Base-by-base conservation (phyloP, 1,140 invertebrate genomes). In the Stegodyphus mimosarum region DNA sequence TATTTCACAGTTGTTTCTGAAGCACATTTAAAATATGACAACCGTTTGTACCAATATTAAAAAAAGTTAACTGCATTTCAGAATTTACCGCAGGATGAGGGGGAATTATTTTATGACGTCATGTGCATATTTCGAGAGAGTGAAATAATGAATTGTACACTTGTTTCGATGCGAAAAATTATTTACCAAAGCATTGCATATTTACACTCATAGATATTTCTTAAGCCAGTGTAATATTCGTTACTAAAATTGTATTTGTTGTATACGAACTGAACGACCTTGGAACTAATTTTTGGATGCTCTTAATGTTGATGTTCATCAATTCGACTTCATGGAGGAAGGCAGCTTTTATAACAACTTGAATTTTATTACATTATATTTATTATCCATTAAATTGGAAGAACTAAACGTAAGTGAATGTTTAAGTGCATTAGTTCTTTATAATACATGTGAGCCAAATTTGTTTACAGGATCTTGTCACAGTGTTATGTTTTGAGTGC, bases 61-160 rank as follows among this genome's bases (percentile, higher is more conserved):
- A 83, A 67, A 73, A 53, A 69, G 63, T 84, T 73, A 84, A 84
- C 81, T 84, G 81, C 81, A 84, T 84, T 84, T 84, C 71, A 17
- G 63, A 84, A 76, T 67, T 84, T 84, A 84, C 81, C 81, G 81
- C 81, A 84, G 71, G 60, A 81, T 81, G 69, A 18, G 71, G 55
- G 72, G 50, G 63, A 70, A 75, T 51, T 48, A 48, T 67, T 69
- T 50, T 70, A 76, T 84, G 81, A 84, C 81, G 81, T 84, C 81
- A 84, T 84, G 81, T 84, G 73, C 72, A 84, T 84, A 84, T 84
- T 84, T 84, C 81, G 72, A 75, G 81, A 33, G 33, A 55, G 52
- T 55, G 71, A 83, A 83, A 76, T 83, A 69, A 75, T 75, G 72
- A 76, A 83, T 33, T 75, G 15, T 83, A 74, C 66, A 74, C 72